Conservation (phyloP, 2,797 vertebrate genomes). For the Myotis findleyi region DNA sequence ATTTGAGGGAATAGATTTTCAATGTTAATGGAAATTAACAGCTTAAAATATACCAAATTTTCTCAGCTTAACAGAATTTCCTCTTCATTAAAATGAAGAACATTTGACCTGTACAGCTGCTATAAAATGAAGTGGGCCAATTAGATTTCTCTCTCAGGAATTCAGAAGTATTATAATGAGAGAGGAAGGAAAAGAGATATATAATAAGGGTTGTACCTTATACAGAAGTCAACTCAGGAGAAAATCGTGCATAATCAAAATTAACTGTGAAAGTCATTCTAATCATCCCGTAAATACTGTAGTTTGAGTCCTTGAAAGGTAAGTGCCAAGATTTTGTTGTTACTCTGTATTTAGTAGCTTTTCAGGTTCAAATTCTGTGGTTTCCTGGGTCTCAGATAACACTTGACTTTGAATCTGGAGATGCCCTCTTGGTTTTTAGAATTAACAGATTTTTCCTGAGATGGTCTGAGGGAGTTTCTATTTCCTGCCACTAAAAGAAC, state of each 20-base stretch:
- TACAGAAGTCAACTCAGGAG: not conserved
- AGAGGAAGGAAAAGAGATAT: not conserved
- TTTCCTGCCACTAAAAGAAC: not conserved
- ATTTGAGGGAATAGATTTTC: not conserved
- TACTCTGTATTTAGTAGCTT: not conserved
- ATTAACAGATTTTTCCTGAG: not conserved
- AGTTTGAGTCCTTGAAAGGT: not conserved
- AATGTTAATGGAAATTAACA: not conserved
- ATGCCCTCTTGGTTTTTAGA: not conserved
- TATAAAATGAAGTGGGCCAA: not conserved
- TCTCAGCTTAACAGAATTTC: constrained; percentile 13
- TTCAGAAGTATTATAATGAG: not conserved
- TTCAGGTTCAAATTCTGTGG: not conserved
- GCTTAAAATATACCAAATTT: not conserved
- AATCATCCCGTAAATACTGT: not conserved
- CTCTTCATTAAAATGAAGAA: constrained; percentile 26
- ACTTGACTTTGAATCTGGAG: not conserved
- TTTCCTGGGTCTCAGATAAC: too few relatives aligned
- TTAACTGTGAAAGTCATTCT: not conserved
- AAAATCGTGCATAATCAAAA: not conserved
- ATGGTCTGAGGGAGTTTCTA: not conserved
- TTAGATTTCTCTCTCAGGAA: not conserved
- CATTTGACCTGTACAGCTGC: not conserved
- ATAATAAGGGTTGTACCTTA: not conserved
- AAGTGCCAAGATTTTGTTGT: not conserved